phyloP scores from a whole-genome alignment of 2,797 vertebrate genomes.

The Psittacula derbiana region DNA sequence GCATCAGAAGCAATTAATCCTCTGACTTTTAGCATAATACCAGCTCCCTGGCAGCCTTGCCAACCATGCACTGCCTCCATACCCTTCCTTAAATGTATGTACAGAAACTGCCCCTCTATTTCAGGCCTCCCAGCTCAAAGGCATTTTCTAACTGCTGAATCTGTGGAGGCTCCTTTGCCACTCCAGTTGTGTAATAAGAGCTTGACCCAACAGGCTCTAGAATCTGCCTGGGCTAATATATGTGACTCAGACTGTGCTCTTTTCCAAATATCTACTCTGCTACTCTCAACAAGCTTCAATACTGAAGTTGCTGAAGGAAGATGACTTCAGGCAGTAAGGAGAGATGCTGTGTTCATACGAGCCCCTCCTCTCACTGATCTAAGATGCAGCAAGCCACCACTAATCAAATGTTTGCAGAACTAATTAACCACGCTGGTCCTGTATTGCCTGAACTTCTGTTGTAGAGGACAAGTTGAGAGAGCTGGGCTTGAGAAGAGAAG shows the following conservation, averaged over 20 bases:
- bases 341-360: rapidly evolving
- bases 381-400: background rate
- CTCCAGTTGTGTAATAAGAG: background rate
- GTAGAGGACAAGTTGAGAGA: background rate
- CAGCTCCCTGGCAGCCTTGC: background rate
- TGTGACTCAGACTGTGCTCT: background rate
- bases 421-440: background rate
- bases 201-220: background rate
- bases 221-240: too few species aligned
- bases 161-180: background rate
- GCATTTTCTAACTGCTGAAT: background rate
- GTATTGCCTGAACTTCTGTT: background rate
- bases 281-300: background rate
- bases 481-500: background rate
- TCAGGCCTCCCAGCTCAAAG: background rate
- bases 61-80: background rate
- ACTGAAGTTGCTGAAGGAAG: background rate
- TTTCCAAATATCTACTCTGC: background rate
- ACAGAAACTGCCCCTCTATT: background rate
- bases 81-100: rapidly evolving
- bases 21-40: background rate
- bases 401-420: background rate
- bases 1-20: background rate
- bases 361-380: background rate
- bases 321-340: background rate